These are phyloP conservation scores for Protosalanx chinensis DNA, from an alignment of 2,797 vertebrate species.

Conservation along the genomic window DNA sequence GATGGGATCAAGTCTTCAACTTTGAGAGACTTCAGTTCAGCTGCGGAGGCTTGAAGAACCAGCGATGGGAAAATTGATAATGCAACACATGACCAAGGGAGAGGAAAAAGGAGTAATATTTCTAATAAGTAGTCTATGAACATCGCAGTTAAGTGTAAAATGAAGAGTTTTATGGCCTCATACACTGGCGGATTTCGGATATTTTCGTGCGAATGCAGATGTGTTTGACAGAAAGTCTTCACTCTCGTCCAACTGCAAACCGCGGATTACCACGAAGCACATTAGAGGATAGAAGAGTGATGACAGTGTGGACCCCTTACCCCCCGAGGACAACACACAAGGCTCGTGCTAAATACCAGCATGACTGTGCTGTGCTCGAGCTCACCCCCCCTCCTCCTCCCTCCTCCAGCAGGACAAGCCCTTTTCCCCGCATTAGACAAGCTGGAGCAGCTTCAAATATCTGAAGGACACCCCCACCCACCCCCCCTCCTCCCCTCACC, in stretches of 20 bases:
- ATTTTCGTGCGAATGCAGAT: background rate
- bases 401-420: conserved; percentile 70
- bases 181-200: background rate
- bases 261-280: conserved; percentile 36
- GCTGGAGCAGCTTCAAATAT: conserved; percentile 72
- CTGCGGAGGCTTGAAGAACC: background rate
- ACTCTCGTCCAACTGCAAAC: conserved; percentile 13
- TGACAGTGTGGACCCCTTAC: conserved; percentile 24
- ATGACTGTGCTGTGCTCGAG: conserved; percentile 64
- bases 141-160: conserved; percentile 22
- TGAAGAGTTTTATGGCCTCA: conserved; percentile 19
- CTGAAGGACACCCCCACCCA: conserved; percentile 65
- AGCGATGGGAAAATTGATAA: background rate
- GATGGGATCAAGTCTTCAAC: conserved; percentile 17
- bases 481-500: conserved; percentile 79
- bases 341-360: conserved; percentile 60
- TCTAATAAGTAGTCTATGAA: background rate
- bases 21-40: conserved; percentile 15
- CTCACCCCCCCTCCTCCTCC: conserved; percentile 51
- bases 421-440: conserved; percentile 77
- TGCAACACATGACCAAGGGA: background rate
- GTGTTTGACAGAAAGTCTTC: background rate
- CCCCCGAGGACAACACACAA: conserved; percentile 50
- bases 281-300: conserved; percentile 8
- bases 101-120: background rate